Percentiles rank a stretch among this genome's conserved stretches.
phyloP scores from a whole-genome alignment of 2,888 invertebrate species.

The Drosophila nigritarsus region DNA sequence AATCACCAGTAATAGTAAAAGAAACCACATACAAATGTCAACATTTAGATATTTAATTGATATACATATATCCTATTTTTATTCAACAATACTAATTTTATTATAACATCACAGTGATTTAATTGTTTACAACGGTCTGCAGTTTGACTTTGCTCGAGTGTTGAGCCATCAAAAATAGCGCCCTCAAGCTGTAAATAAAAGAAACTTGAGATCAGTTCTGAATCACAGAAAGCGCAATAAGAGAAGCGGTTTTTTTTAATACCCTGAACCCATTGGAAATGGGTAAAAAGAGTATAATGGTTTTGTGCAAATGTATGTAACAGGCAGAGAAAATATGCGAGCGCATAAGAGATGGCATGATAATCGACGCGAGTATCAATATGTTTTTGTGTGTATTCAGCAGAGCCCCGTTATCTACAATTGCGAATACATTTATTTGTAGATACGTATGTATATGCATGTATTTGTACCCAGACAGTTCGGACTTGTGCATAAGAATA shows the following conservation, averaged over 20 bases:
- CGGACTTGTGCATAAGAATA: no score
- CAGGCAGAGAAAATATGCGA: not conserved
- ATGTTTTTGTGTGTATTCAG: no score
- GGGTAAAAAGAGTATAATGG: not conserved
- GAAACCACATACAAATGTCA: not conserved
- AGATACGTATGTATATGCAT: no score
- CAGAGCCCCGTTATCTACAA: no score
- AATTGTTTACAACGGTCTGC: constrained; percentile 3
- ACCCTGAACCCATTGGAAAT: not conserved
- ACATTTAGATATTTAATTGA: not conserved
- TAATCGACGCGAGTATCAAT: no score
- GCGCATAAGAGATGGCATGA: no score
- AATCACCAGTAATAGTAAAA: not conserved
- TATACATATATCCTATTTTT: not conserved
- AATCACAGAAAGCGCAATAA: constrained; percentile 24
- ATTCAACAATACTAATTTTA: not conserved
- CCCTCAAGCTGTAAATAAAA: constrained; percentile 73
- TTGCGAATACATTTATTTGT: no score
- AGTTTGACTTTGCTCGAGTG: not conserved
- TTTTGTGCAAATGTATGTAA: not conserved
- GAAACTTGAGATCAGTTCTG: constrained; percentile 12
- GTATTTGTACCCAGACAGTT: no score
- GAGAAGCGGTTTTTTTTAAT: constrained; percentile 9
- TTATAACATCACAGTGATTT: constrained; percentile 58
- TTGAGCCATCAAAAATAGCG: constrained; percentile 69